These are phyloP conservation scores for Sesia bembeciformis DNA, from an alignment of 2,888 invertebrate genomes.

Conservation along the genomic window DNA sequence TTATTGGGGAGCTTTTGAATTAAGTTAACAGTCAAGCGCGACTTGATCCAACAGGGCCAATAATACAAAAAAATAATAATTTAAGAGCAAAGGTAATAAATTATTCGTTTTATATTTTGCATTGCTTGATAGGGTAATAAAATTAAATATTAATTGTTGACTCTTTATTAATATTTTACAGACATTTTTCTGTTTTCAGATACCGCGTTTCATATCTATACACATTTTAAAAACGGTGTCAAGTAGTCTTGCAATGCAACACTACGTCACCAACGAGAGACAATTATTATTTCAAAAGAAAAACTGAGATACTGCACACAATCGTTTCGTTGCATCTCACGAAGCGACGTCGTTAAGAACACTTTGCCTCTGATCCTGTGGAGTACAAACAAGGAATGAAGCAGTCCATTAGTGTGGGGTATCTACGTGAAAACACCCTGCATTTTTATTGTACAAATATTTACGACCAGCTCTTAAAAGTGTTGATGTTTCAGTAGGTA, in stretches of 20 bases:
- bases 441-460: constrained; percentile 10
- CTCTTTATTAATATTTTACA: too few species aligned
- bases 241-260: neutral
- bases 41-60: too few species aligned
- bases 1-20: too few species aligned
- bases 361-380: constrained; percentile 24
- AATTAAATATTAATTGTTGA: too few species aligned
- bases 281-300: neutral
- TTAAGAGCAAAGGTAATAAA: too few species aligned
- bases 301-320: neutral
- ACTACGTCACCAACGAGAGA: neutral
- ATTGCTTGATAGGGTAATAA: too few species aligned
- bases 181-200: neutral
- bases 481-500: neutral
- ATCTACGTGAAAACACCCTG: constrained; percentile 20
- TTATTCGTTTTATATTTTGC: too few species aligned
- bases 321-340: constrained; percentile 12
- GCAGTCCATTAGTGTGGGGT: constrained; percentile 31
- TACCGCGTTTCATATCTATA: neutral
- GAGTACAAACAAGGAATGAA: constrained; percentile 35
- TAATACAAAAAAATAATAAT: too few species aligned
- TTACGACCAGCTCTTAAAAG: constrained; percentile 7
- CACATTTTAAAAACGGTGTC: neutral
- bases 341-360: constrained; percentile 20
- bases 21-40: too few species aligned